Base-by-base conservation (phyloP, 2,888 invertebrate species). In the Aspidiotus rigidus region DNA sequence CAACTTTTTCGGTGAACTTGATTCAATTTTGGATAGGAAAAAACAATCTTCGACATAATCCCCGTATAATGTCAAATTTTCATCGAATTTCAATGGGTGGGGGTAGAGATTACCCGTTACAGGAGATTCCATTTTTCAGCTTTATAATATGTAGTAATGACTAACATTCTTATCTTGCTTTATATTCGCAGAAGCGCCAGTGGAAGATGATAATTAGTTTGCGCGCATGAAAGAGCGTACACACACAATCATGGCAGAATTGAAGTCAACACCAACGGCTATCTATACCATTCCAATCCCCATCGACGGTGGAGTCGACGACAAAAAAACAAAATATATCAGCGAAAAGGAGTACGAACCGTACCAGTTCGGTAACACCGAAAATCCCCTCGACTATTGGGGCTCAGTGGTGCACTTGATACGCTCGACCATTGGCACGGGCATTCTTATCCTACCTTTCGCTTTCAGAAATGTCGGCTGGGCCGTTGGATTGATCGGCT, bases 391-490 rank as follows among this genome's bases (percentile, higher is more conserved):
- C 13, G 8, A 17, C 17, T 57, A 57, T 10, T 66, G 57, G 66
- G 66, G 59, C 8, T 41, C 66, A 7, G 44, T 44, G 8, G 16
- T 59, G 7, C 66, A 66, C 39, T 44, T 66, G 7, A 17, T 66
- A 44, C 40, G 57, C 13, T 42, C 66, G 5, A 17, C 57, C 44
- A 17, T 66, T 7, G 66, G 66, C 39, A 57, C 59, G 7, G 66
- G 66, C 6, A 59, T 66, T 7, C 15, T 66, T 6, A 59, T 57
- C 1, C 56, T 66, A 7, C 66, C 66, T 10, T 42, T 28, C 8
- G 57, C 59, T n/a, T 57, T 66, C 42, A 17, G 39, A 44, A 66
- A 57, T 28, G 56, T 66, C 13, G 66, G 66, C 1, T 66, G 44
- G 7, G 59, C 28, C 7, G 28, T 57, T 7, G 66, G 57, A 10